Evolutionary conservation across 2,797 vertebrate genomes (phyloP).

Genomic region (Bufotes viridis): DNA sequence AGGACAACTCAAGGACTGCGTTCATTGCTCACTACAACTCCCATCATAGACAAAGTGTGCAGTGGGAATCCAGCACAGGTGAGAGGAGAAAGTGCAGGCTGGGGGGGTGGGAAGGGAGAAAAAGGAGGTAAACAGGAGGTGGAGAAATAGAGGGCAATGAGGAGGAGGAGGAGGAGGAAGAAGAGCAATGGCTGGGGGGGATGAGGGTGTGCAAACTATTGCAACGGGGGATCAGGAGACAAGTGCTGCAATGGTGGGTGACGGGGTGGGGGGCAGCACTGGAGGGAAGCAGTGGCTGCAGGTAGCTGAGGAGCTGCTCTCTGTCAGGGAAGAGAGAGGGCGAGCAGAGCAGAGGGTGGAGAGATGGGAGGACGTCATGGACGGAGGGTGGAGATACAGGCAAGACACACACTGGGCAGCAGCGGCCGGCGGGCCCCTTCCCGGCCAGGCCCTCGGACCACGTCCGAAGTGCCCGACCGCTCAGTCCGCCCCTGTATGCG

Average conservation of each 20-base stretch:
- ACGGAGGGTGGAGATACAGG: constrained; percentile 49
- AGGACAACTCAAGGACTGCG: background rate
- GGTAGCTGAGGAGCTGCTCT: background rate
- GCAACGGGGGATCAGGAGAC: background rate
- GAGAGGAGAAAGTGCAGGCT: background rate
- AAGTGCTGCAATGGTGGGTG: background rate
- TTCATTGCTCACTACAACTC: background rate
- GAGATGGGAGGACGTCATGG: constrained; percentile 47
- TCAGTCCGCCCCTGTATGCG: too few relatives aligned
- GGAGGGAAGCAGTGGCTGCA: background rate
- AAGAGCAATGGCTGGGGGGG: background rate
- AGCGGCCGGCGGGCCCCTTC: too few relatives aligned
- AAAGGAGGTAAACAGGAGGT: constrained; percentile 27
- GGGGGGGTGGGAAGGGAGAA: background rate
- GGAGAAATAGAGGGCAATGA: background rate
- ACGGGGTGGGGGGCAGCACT: background rate
- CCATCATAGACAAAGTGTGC: background rate
- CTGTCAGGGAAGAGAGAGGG: background rate
- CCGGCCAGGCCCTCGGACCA: too few relatives aligned
- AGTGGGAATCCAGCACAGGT: background rate
- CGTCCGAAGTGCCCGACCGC: too few relatives aligned
- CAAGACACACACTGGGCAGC: constrained; percentile 21
- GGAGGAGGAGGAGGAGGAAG: background rate
- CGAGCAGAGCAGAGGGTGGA: constrained; percentile 17
- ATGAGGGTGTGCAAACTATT: background rate